Evolutionary conservation across 2,797 vertebrate genomes (phyloP).

Genomic region (Acanthiza pusilla): DNA sequence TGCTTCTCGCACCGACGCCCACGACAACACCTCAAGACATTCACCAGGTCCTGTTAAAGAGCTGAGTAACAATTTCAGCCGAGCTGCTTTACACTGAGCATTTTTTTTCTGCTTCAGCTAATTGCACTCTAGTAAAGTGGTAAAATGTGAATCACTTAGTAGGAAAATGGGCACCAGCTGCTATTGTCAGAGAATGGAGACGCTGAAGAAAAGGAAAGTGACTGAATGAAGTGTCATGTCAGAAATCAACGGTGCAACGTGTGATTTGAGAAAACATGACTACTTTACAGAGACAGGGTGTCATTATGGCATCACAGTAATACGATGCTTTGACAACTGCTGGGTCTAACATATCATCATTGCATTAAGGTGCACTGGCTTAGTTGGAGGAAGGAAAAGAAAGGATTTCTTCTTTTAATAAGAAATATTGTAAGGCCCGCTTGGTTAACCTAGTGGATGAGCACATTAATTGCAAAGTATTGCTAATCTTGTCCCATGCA

Average conservation of each 20-base stretch:
- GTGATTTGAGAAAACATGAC: slow-evolving; percentile 88
- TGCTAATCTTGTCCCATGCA: background rate
- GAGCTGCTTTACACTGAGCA: slow-evolving; percentile 41
- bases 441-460: slow-evolving; percentile 73
- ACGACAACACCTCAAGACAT: background rate
- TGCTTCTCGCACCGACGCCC: background rate
- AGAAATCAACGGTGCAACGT: slow-evolving; percentile 85
- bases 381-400: slow-evolving; percentile 73
- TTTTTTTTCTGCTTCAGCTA: slow-evolving; percentile 72
- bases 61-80: slow-evolving; percentile 62
- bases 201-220: slow-evolving; percentile 68
- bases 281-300: slow-evolving; percentile 92
- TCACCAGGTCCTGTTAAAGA: background rate
- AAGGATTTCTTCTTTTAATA: slow-evolving; percentile 76
- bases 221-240: slow-evolving; percentile 79
- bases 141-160: slow-evolving; percentile 79
- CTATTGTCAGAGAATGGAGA: slow-evolving; percentile 75
- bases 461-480: slow-evolving; percentile 34
- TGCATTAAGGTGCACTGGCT: slow-evolving; percentile 88
- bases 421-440: slow-evolving; percentile 69
- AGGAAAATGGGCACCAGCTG: slow-evolving; percentile 79
- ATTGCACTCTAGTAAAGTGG: slow-evolving; percentile 77
- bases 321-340: slow-evolving; percentile 91
- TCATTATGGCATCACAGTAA: slow-evolving; percentile 91
- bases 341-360: slow-evolving; percentile 94